phyloP scores from a whole-genome alignment of 2,113 vertebrate species.

The Hippopotamus amphibius region DNA sequence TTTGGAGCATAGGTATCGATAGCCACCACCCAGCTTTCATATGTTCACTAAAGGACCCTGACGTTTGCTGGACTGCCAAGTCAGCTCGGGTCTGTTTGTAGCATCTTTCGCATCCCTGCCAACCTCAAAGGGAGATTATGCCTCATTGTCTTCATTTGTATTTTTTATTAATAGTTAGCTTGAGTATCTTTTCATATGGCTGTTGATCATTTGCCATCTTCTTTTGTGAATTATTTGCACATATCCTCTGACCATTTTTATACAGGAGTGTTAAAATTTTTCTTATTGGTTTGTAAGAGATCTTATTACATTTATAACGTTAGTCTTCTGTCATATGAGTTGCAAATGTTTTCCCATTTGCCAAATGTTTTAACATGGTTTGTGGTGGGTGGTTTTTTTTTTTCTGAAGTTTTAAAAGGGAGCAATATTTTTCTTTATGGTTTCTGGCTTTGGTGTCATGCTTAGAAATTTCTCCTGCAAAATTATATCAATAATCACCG shows the following conservation, averaged over 20 bases:
- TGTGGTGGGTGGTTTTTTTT: background rate
- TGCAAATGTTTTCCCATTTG: constrained; percentile 25
- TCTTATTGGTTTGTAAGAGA: constrained; percentile 40
- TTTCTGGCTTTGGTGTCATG: constrained; percentile 10
- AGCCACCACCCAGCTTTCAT: background rate
- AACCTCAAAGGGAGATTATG: background rate
- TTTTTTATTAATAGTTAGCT: constrained; percentile 7
- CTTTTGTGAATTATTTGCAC: background rate
- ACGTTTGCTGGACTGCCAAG: background rate
- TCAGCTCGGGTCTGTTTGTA: background rate
- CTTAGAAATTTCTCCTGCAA: constrained; percentile 54
- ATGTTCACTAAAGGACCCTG: background rate
- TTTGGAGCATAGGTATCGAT: background rate
- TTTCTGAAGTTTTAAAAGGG: constrained; percentile 8
- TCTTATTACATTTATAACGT: constrained; percentile 41
- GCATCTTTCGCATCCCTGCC: background rate
- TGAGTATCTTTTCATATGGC: background rate
- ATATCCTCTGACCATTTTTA: constrained; percentile 11
- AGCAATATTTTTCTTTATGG: constrained; percentile 49
- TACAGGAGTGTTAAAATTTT: background rate
- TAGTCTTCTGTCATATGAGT: background rate
- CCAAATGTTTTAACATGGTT: constrained; percentile 29
- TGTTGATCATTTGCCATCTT: constrained; percentile 3
- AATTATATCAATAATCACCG: constrained; percentile 52
- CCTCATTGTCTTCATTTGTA: background rate